Percentiles rank a stretch among this genome's conserved stretches.
Evolutionary conservation across 2,113 vertebrate genomes (phyloP).

Genomic region (Tonatia bakeri): DNA sequence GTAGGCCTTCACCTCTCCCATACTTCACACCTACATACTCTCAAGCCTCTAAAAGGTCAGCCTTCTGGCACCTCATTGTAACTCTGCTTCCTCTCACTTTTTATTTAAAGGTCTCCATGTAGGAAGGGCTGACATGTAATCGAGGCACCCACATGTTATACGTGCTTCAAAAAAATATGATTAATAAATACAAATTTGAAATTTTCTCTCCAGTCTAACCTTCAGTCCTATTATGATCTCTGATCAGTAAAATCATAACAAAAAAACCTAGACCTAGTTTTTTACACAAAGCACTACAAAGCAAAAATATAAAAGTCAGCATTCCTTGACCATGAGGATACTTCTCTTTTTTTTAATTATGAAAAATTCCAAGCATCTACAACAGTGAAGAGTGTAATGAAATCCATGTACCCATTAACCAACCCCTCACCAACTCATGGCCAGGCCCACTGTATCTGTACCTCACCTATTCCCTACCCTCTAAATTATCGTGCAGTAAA

Average conservation of each 20-base stretch:
- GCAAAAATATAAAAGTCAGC: constrained; percentile 20
- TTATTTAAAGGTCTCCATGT: not conserved
- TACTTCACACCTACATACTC: not conserved
- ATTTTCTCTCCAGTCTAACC: constrained; percentile 25
- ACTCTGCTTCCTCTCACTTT: not conserved
- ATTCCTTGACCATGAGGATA: not conserved
- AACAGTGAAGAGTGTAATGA: constrained; percentile 6
- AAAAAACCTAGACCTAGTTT: not conserved
- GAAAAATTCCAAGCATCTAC: constrained; percentile 7
- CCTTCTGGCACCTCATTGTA: not conserved
- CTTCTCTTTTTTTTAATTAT: not conserved
- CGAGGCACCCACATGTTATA: not conserved
- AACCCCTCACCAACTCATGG: not conserved
- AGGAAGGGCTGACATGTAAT: not conserved
- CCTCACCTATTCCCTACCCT: not conserved
- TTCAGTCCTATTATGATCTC: not conserved
- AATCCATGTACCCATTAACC: not conserved
- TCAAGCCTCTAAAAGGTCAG: not conserved
- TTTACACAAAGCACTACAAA: constrained; percentile 24
- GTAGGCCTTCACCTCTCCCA: not conserved
- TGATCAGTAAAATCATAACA: constrained; percentile 18
- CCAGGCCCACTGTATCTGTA: not conserved
- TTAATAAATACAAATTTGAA: constrained; percentile 32
- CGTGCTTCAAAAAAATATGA: constrained; percentile 5
- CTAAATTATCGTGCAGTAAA: not conserved